phyloP scores from a whole-genome alignment of 2,113 vertebrate species.

The Haliaeetus leucogaster region DNA sequence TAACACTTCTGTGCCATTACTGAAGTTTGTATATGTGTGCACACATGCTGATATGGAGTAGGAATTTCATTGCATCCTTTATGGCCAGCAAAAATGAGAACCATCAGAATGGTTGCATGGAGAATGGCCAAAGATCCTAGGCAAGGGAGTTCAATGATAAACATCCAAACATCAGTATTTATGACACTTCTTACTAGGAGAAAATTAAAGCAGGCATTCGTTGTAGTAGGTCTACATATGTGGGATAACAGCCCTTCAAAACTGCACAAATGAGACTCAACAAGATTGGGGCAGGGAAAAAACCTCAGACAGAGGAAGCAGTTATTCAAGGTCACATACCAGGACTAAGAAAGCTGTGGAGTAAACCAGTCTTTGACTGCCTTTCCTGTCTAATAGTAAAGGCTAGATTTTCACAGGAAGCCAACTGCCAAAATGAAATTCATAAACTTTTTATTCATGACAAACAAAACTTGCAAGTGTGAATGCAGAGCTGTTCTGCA shows the following conservation, averaged over 20 bases:
- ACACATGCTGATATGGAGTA: neutral
- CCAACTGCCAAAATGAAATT: neutral
- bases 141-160: neutral
- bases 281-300: neutral
- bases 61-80: neutral
- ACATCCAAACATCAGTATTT: neutral
- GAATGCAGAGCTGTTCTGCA: neutral
- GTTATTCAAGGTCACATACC: neutral
- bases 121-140: neutral
- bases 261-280: neutral
- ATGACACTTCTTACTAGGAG: neutral
- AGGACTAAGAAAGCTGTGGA: neutral
- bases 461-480: neutral
- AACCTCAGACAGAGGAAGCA: neutral
- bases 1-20: neutral
- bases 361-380: neutral
- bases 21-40: neutral
- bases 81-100: neutral
- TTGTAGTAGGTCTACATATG: neutral
- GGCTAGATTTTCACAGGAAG: neutral
- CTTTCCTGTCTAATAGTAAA: neutral
- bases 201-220: neutral
- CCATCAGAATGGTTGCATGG: no score
- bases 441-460: neutral
- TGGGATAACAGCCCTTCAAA: neutral